Evolutionary conservation across 2,113 vertebrate species (phyloP), one percentile per base, ranked within the genome.

Genomic region (Prunella himalayana): DNA sequence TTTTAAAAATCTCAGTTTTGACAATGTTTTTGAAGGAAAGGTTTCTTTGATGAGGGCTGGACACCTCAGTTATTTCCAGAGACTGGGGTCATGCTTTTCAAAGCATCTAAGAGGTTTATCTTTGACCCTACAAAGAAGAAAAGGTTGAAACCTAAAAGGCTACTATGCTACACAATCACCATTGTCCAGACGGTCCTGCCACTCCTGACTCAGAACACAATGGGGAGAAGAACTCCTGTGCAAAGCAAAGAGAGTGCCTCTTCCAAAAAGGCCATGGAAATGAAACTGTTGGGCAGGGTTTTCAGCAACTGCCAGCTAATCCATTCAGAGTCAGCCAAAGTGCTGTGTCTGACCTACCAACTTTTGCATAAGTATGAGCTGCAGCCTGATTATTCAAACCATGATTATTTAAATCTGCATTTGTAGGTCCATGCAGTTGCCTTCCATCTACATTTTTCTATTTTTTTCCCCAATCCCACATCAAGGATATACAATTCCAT

Each of bases 81-180:
- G 89, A 91, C 73, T 72, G 59, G 30, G 95, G 94, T 97, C 94
- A 94, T 82, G 41, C 86, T 86, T 93, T 90, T 88, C 71, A 95
- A 96, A 95, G 65, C 71, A 90, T 83, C 90, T 86, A 73, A 96
- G 88, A 96, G 85, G 82, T 96, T 96, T 96, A 83, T 94, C 94
- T 96, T 95, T 96, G 94, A 96, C 95, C 93, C 72, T 37, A 49
- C 25, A 88, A 75, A 95, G 92, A 97, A 96, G 79, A 94, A 96
- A 97, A 96, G 72, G 92, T 96, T 96, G 94, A 95, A 94, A 96
- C 79, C 93, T 96, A 87, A 96, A 97, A 97, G 88, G 79, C 90
- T 93, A 95, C 92, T 90, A 60, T 68, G 85, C 88, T 94, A 57
- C 72, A 94, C 85, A 96, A 71, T 96, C 79, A 65, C 83, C 91